These are phyloP conservation scores for Mesocentrotus franciscanus DNA, from an alignment of 53 echinoderm and acorn worm genomes.

Conservation along the genomic window DNA sequence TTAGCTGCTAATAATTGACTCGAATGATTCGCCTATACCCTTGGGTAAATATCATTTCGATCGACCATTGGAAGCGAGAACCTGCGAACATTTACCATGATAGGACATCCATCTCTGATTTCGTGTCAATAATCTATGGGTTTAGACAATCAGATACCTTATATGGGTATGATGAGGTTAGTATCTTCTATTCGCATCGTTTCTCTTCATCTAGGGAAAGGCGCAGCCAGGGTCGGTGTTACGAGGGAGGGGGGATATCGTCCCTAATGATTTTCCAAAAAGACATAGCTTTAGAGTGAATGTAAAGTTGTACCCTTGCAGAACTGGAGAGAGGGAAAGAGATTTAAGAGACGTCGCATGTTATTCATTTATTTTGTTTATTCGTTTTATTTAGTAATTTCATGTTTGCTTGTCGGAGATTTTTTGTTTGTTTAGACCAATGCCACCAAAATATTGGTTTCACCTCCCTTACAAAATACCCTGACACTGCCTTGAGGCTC, in stretches of 20 bases:
- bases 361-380: too few species aligned
- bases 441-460: background rate
- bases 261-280: background rate
- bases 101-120: background rate
- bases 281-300: background rate
- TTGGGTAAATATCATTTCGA: constrained; percentile 38
- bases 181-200: background rate
- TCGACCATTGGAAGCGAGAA: background rate
- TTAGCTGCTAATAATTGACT: constrained; percentile 43
- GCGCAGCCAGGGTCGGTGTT: background rate
- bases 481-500: background rate
- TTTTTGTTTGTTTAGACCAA: too few species aligned
- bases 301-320: background rate
- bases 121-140: constrained; percentile 8
- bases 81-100: background rate
- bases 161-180: constrained; percentile 5
- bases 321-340: background rate
- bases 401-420: too few species aligned
- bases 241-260: background rate
- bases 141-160: constrained; percentile 22
- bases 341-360: background rate
- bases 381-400: too few species aligned
- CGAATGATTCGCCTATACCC: constrained; percentile 21
- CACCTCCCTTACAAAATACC: background rate
- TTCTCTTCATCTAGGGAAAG: background rate